Percentiles rank a stretch among this genome's conserved stretches.
Evolutionary conservation across 2,113 vertebrate species (phyloP).

Genomic region (Damaliscus lunatus): DNA sequence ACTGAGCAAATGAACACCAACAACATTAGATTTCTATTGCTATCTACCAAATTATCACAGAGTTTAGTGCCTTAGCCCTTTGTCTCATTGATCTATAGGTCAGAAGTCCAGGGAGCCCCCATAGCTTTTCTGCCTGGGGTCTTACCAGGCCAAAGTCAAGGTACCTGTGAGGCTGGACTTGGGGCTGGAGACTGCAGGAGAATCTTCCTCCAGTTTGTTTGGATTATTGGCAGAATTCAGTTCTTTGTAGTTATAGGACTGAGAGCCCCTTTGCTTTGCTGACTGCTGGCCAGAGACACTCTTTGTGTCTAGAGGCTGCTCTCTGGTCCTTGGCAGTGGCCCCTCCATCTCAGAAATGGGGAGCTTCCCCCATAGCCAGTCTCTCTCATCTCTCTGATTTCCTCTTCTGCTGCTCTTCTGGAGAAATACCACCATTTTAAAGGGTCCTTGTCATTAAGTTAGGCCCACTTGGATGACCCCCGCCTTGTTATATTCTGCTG

Average conservation of each 20-base stretch:
- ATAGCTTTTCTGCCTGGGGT: not conserved
- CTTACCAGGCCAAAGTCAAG: not conserved
- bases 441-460: not conserved
- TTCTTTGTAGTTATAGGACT: not conserved
- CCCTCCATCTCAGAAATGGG: not conserved
- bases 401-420: not conserved
- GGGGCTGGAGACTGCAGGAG: not conserved
- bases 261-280: not conserved
- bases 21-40: not conserved
- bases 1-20: not conserved
- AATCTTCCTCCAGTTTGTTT: not conserved
- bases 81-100: not conserved
- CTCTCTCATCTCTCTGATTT: not conserved
- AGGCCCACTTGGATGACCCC: not conserved
- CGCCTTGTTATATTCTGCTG: not conserved
- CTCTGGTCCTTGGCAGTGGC: not conserved
- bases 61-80: not conserved
- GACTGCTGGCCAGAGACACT: not conserved
- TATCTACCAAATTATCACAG: not conserved
- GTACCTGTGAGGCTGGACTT: not conserved
- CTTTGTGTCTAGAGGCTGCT: not conserved
- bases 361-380: rapidly evolving
- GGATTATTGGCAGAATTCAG: not conserved
- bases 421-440: not conserved
- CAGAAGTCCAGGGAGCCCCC: not conserved